Percentiles rank a stretch among this genome's conserved stretches.
Evolutionary conservation across 2,113 vertebrate species (phyloP).

Genomic region (Hyla sarda): DNA sequence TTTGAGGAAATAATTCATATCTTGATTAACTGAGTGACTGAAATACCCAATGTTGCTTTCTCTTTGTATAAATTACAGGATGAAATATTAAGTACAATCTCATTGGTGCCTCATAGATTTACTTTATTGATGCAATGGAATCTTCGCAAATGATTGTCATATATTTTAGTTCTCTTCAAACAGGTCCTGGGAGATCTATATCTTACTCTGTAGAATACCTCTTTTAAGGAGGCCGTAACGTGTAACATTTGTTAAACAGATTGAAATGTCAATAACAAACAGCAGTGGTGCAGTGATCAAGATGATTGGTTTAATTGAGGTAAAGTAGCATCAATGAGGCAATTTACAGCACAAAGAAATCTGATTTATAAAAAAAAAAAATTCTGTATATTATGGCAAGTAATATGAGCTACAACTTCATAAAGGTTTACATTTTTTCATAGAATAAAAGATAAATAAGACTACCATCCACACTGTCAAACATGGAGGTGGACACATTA

Average conservation of each 20-base stretch:
- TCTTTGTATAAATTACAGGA: constrained; percentile 16
- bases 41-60: constrained; percentile 28
- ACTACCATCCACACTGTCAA: too few relatives aligned
- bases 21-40: constrained; percentile 54
- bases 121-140: constrained; percentile 28
- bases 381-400: too few relatives aligned
- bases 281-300: neutral
- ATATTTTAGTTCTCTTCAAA: constrained; percentile 27
- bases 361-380: too few relatives aligned
- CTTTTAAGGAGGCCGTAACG: neutral
- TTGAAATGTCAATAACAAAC: neutral
- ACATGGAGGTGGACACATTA: too few relatives aligned
- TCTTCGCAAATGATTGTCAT: constrained; percentile 28
- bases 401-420: too few relatives aligned
- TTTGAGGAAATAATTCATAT: constrained; percentile 48
- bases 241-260: constrained; percentile 17
- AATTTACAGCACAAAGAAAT: neutral
- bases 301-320: neutral
- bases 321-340: neutral
- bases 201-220: neutral
- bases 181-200: neutral
- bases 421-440: too few relatives aligned
- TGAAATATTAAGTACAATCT: constrained; percentile 22
- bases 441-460: too few relatives aligned
- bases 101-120: constrained; percentile 18